phyloP scores from a whole-genome alignment of 2,797 vertebrate species.

The Periparus ater region DNA sequence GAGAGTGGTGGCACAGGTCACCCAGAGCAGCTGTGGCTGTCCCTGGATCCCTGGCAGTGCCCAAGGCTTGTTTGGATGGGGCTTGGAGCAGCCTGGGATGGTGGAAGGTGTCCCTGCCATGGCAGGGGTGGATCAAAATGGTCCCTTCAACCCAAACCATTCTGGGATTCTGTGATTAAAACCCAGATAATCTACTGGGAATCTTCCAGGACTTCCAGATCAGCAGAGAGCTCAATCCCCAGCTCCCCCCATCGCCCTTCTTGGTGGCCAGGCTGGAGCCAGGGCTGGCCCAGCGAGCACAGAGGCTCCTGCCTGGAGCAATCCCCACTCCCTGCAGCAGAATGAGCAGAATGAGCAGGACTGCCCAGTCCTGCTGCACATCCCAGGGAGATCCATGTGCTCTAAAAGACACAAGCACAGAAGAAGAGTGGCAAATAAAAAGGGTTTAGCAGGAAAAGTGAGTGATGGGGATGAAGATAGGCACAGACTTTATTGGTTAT shows the following conservation, averaged over 20 bases:
- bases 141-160: neutral
- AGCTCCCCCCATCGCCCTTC: neutral
- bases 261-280: neutral
- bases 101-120: neutral
- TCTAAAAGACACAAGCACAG: neutral
- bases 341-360: too few species aligned
- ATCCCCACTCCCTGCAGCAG: neutral
- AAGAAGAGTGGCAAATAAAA: neutral
- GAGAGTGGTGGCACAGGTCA: neutral
- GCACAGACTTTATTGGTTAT: neutral
- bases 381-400: fast-evolving
- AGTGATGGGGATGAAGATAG: neutral
- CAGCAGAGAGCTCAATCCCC: fast-evolving
- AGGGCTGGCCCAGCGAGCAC: neutral
- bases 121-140: neutral
- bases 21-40: neutral
- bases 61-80: fast-evolving
- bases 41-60: neutral
- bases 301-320: neutral
- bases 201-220: neutral
- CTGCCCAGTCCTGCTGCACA: neutral
- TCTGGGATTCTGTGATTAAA: neutral
- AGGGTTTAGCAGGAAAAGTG: neutral
- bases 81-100: fast-evolving
- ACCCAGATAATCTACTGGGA: neutral